Evolutionary conservation across 1,140 invertebrate species (phyloP), one percentile per base, ranked within the genome.

Genomic region (Drosophila pectinifera): DNA sequence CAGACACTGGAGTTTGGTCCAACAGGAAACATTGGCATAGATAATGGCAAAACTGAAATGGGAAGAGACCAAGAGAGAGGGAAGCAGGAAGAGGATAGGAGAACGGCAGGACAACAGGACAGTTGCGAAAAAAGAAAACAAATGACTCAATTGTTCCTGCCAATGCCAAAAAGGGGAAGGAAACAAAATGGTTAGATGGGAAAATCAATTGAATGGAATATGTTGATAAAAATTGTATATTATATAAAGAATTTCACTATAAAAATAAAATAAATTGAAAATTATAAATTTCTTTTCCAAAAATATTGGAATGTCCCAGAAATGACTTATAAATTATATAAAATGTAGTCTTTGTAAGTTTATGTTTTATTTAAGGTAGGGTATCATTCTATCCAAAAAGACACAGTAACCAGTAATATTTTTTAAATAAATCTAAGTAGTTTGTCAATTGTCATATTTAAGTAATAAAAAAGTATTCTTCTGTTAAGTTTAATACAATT

Each of bases 11-110:
- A 70, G 62, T 84, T 73, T 67, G 80, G 49, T 57, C 31, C 46
- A 46, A 75, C 68, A 83, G 77, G 67, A 77, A 62, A 48, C 84
- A 73, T 73, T 86, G 84, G 83, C 83, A 86, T 89, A 86, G 75
- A 86, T 86, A 86, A 86, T 80, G 68, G 68, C 65, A 22, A 24
- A 57, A 16, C n/a, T 20, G 67, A 31, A 34, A 18, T 3, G 36
- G 58, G 8, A 16, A 38, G 22, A 55, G 16, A 20, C 20, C 38
- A 51, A 39, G 42, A 6, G 43, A 16, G 5, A 11, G n/a, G 18
- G n/a, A 31, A 13, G 31, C 28, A n/a, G 34, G 36, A 38, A 28
- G 18, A 24, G 20, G 26, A 31, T 20, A 18, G 58, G 14, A 54
- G 38, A 41, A 45, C 42, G 28, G 43, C 39, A 53, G 31, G 48